Evolutionary conservation across 2,888 invertebrate genomes (phyloP).

Genomic region (Mactromeris polynyma): DNA sequence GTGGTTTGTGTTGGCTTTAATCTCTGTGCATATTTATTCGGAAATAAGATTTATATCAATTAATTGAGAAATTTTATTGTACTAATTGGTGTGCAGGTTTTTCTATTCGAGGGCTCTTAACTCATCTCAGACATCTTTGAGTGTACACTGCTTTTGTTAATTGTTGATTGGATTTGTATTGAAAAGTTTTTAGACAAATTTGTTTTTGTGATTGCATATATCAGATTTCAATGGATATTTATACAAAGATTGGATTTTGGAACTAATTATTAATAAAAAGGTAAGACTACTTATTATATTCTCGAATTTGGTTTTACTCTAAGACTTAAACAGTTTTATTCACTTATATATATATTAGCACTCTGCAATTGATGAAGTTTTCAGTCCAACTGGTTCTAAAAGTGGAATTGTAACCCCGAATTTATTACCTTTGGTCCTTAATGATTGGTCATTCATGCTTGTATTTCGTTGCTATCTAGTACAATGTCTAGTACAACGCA

Average conservation of each 20-base stretch:
- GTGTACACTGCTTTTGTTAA: background rate
- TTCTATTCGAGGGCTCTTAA: background rate
- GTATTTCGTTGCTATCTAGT: no score
- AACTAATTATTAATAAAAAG: background rate
- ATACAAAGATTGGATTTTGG: background rate
- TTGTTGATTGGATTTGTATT: background rate
- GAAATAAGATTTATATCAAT: background rate
- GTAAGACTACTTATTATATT: background rate
- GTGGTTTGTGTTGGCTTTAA: background rate
- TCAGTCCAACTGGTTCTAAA: no score
- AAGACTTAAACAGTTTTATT: background rate
- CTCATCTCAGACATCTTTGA: background rate
- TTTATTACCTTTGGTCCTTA: no score
- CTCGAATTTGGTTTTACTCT: background rate
- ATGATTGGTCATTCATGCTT: no score
- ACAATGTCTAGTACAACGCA: no score
- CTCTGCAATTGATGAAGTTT: background rate
- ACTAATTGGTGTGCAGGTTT: background rate
- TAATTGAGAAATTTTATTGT: background rate
- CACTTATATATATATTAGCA: background rate
- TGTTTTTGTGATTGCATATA: background rate
- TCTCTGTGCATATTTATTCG: background rate
- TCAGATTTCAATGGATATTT: background rate
- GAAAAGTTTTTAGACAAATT: background rate
- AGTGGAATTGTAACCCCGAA: no score